Percentiles rank a stretch among this genome's conserved stretches.
phyloP scores from a whole-genome alignment of 1,140 invertebrate genomes.

The Odontomachus brunneus region DNA sequence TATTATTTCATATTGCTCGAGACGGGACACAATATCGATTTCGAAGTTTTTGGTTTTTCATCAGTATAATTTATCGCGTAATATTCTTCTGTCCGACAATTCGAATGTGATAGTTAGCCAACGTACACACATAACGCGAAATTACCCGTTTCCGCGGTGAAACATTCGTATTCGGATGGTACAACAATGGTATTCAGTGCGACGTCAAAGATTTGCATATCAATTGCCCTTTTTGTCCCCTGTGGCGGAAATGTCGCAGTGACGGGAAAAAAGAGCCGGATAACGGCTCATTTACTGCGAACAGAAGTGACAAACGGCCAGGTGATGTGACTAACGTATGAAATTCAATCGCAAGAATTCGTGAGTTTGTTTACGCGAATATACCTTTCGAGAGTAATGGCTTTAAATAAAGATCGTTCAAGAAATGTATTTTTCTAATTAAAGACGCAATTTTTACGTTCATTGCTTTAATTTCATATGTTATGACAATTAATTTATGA shows the following conservation, averaged over 20 bases:
- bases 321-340: constrained; percentile 12
- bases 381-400: background rate
- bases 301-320: constrained; percentile 39
- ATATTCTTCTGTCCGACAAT: background rate
- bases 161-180: constrained; percentile 46
- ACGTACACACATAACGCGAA: constrained; percentile 18
- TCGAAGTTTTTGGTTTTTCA: background rate
- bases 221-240: constrained; percentile 64
- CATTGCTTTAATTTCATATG: too few species aligned
- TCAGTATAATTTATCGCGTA: background rate
- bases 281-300: constrained; percentile 14
- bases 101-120: background rate
- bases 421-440: too few species aligned
- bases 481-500: too few species aligned
- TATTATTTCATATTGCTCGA: too few species aligned
- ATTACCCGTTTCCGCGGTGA: constrained; percentile 43
- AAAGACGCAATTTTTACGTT: too few species aligned
- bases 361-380: background rate
- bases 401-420: too few species aligned
- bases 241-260: constrained; percentile 48
- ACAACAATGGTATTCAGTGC: constrained; percentile 51
- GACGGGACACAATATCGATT: too few species aligned
- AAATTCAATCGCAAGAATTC: constrained; percentile 17
- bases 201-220: constrained; percentile 69
- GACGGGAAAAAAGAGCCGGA: constrained; percentile 21